Evolutionary conservation across 2,797 vertebrate species (phyloP), one percentile per base, ranked within the genome.

Genomic region (Sebastes oblongus): DNA sequence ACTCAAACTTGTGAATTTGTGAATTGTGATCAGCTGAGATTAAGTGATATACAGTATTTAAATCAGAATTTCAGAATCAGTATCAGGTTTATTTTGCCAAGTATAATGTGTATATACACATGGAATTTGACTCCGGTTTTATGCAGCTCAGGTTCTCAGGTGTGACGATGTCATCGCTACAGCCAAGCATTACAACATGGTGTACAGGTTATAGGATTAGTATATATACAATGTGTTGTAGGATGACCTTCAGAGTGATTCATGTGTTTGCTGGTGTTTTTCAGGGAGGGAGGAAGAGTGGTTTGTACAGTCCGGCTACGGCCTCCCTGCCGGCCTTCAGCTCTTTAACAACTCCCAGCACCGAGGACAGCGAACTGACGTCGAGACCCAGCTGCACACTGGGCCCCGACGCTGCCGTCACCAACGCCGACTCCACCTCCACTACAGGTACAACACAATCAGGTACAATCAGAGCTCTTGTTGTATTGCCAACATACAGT

Each of bases 261-360:
- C 30, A 39, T 29, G 10, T 50, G n/a, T 75, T 29, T 67, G n/a
- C 4, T 80, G 70, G 20, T 86, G 56, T 76, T 52, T 76, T 73
- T 20, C 67, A 93, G 93, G 91, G 86, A 13, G 65, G 76, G 5
- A 94, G 85, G 86, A 94, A 90, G 75, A 93, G 93, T 16, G 90
- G 82, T 11, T 62, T 94, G 62, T 94, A 94, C 66, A 89, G 90
- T 70, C 86, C 93, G 0, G 83, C 92, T 10, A 95, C 95, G 0
- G 92, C 95, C 20, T 96, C 96, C 3, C 89, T 96, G 68, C 96
- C 95, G 1, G 91, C 94, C 46, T 92, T 94, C 84, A 89, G 93
- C 77, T 93, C 82, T 46, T 66, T 93, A 50, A 69, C 82, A 50
- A 69, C 82, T 22, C 78, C 88, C 29, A 76, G 10, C 72, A 24